Evolutionary conservation across 2,888 invertebrate species (phyloP).

Genomic region (Apoda limacodes): DNA sequence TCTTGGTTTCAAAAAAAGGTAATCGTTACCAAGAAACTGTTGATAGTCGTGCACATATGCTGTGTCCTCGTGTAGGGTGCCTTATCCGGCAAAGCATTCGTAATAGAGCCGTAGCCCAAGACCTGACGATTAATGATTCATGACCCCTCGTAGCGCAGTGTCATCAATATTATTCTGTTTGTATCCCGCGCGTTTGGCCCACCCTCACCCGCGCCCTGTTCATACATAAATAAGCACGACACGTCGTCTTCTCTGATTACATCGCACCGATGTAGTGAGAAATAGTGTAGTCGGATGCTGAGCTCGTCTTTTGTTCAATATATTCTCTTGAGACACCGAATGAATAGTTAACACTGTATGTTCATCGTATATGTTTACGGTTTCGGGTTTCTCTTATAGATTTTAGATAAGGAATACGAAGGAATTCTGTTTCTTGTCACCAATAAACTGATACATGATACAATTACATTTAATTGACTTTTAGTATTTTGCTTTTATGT

Average conservation of each 20-base stretch:
- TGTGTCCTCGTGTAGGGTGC: constrained; percentile 53
- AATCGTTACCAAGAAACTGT: constrained; percentile 25
- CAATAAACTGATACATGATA: too few relatives aligned
- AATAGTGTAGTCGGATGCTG: constrained; percentile 66
- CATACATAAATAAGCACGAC: constrained; percentile 70
- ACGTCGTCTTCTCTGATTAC: constrained; percentile 71
- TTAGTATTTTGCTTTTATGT: too few relatives aligned
- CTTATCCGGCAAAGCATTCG: constrained; percentile 61
- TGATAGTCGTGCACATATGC: constrained; percentile 20
- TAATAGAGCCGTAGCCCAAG: constrained; percentile 67
- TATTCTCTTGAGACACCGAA: constrained; percentile 56
- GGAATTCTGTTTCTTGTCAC: constrained; percentile 62
- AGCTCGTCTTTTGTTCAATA: constrained; percentile 64
- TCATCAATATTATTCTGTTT: constrained; percentile 72
- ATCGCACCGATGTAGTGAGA: constrained; percentile 69
- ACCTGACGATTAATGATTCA: constrained; percentile 69
- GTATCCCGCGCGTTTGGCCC: constrained; percentile 63
- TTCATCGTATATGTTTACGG: constrained; percentile 62
- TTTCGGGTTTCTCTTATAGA: constrained; percentile 66
- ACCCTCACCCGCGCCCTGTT: constrained; percentile 65
- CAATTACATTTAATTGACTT: too few relatives aligned
- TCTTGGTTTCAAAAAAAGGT: constrained; percentile 25
- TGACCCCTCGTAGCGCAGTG: constrained; percentile 68
- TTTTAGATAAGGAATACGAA: constrained; percentile 55
- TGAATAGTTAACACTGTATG: constrained; percentile 63